Evolutionary conservation across 2,888 invertebrate species (phyloP), one percentile per base, ranked within the genome.

Genomic region (Eurytoma adleriae): DNA sequence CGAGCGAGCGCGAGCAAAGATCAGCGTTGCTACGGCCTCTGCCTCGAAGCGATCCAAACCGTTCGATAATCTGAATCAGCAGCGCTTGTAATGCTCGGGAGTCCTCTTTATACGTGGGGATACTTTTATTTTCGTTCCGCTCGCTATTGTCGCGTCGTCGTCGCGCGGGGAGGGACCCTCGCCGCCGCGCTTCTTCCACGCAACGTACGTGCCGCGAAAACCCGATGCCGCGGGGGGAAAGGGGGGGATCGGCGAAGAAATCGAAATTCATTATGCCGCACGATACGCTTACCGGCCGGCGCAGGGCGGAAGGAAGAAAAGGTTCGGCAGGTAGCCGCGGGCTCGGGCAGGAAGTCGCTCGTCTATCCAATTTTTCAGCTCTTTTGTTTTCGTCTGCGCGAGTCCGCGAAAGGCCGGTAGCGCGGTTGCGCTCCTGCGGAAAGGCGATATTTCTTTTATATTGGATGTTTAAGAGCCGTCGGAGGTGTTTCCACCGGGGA

Each of bases 211-310:
- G 79, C 77, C 54, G 27, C 62, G 83, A 81, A 81, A 74, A 59
- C 30, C 50, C 59, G 61, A 81, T 78, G 78, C 18, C 4, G 5
- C 30, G 52, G 71, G 30, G 20, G 16, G 20, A 57, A 73, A 59
- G 75, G 27, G 61, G 18, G 78, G 67, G 66, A 24, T 68, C 70
- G 52, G 68, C 78, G 78, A 76, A 40, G 40, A 81, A 82, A 82
- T 82, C 80, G 82, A 82, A 82, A 82, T 82, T 82, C 82, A 82
- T 81, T 82, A 82, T 76, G 73, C 73, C 70, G 16, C 76, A 74
- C 82, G 79, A 79, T 81, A 78, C 76, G 81, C 70, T 66, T 59
- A 40, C 70, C 48, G 70, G 62, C 73, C 62, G 73, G n/a, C n/a
- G 64, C 62, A 67, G 78, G 66, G 61, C 79, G 82, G 79, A 79